Base-by-base conservation (phyloP, 64 coral and sea anemone species). In the Dendrophyllia cribrosa region DNA sequence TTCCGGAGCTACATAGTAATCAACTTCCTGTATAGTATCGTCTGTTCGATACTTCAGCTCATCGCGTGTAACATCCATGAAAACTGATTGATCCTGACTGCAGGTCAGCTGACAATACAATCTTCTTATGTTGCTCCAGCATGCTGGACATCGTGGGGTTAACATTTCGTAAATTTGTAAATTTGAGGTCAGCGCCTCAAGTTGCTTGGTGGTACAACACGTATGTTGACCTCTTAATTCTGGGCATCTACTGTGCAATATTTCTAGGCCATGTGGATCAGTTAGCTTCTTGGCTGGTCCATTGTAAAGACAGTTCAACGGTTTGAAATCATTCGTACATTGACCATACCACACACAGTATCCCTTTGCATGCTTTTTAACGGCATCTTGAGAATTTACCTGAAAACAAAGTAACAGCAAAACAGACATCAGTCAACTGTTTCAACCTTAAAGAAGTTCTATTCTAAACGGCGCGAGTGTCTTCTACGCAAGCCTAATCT, bases 281-380 rank as follows among this genome's bases (percentile, higher is more conserved):
- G 66, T 94, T 21, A 96, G 52, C 22, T 89, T 51, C 47, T 98
- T 98, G 0, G 96, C 96, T 58, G 90, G 90, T 23, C 88, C 91
- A 74, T 98, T 98, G 77, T 95, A 98, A 17, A 90, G 68, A 52
- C 96, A 98, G 65, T 98, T 95, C 60, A 52, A 56, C 0, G 93
- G 22, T 66, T 78, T 75, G 13, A 9, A 13, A 1, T 50, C 82
- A 23, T n/a, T 4, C 47, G 72, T 53, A 66, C 96, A 98, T 43
- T 96, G 88, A 26, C 70, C 94, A 79, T 98, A 98, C 96, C 96
- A 98, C 7, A 96, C 55, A 88, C 96, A 98, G 69, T 98, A 95
- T 12, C 96, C 96, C 74, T 98, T 87, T 53, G 87, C 88, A 73
- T 96, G 95, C 73, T 90, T 48, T 66, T 66, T 81, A 43, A 79